phyloP scores from a whole-genome alignment of 2,888 invertebrate species.

The Sepioteuthis lessoniana region DNA sequence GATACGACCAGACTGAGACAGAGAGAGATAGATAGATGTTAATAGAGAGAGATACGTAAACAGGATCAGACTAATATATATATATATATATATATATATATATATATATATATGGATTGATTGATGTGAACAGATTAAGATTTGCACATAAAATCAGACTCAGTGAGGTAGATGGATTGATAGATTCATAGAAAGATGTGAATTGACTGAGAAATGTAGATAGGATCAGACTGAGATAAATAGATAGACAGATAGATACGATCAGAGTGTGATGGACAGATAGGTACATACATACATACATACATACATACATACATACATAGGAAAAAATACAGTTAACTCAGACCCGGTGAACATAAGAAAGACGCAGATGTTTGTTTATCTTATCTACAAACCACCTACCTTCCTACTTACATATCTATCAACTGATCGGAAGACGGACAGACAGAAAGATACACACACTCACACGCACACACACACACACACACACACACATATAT shows the following conservation, averaged over 20 bases:
- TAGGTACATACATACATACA: background rate
- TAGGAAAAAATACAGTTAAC: background rate
- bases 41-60: no score
- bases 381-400: no score
- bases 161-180: no score
- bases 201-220: no score
- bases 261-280: background rate
- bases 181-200: no score
- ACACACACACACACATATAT: background rate
- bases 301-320: background rate
- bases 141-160: no score
- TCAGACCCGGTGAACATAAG: no score
- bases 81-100: slow-evolving; percentile 6
- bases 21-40: no score
- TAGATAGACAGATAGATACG: background rate
- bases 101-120: slow-evolving; percentile 33
- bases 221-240: background rate
- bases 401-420: no score
- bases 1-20: no score
- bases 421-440: background rate
- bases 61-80: background rate
- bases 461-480: background rate
- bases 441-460: background rate
- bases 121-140: no score
- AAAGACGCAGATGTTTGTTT: no score